These are phyloP conservation scores for Steinernema feltiae DNA, from an alignment of 1,140 invertebrate genomes.

Conservation along the genomic window DNA sequence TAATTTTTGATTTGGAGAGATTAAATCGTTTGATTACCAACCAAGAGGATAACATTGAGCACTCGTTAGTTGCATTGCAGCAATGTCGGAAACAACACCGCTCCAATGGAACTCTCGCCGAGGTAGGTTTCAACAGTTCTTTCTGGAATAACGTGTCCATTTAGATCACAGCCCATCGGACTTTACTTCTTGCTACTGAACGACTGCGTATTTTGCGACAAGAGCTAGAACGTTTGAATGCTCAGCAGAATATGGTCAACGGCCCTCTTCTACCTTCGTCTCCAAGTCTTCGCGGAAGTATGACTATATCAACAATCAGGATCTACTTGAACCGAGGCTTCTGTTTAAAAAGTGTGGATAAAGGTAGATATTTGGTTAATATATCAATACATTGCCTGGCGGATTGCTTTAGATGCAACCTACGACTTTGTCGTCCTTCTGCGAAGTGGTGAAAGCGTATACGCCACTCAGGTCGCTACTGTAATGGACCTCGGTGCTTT, in stretches of 20 bases:
- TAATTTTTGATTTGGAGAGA: background rate
- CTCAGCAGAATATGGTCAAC: no score
- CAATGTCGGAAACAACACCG: background rate
- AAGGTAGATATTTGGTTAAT: background rate
- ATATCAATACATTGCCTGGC: background rate
- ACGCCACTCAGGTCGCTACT: background rate
- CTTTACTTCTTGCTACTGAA: background rate
- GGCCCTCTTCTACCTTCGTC: no score
- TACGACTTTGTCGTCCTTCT: background rate
- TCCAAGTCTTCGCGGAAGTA: no score
- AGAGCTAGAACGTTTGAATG: no score
- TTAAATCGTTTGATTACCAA: background rate
- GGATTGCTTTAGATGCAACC: background rate
- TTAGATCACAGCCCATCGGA: background rate
- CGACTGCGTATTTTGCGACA: no score
- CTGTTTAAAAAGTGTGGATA: background rate
- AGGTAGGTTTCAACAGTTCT: background rate
- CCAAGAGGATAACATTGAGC: background rate
- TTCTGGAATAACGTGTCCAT: no score
- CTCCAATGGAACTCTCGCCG: background rate
- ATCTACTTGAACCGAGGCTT: background rate
- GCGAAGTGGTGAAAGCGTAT: background rate
- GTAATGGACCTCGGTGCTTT: background rate
- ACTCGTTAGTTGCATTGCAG: background rate
- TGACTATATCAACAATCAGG: background rate